Conservation (phyloP, 2,797 vertebrate species). For the Rhynchonycteris naso region DNA sequence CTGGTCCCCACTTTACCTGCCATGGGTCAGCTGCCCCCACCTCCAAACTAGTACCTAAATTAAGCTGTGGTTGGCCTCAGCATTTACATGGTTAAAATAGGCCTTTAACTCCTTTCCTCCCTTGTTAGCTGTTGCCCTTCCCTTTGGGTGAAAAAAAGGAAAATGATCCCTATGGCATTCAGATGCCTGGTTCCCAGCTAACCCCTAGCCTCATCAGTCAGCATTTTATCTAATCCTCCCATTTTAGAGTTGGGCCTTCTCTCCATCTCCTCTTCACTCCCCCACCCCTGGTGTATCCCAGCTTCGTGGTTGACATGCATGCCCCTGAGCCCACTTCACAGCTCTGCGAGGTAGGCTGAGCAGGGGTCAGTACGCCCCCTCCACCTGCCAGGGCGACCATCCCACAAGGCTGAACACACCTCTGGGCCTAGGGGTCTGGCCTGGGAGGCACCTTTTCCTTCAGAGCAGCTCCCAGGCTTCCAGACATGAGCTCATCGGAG, state of each 20-base stretch:
- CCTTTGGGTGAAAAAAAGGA: not conserved
- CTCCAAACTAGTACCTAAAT: not conserved
- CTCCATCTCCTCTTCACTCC: not conserved
- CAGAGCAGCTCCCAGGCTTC: slow-evolving; percentile 70
- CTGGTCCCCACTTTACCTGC: not conserved
- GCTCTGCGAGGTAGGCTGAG: not conserved
- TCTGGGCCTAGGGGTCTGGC: slow-evolving; percentile 11
- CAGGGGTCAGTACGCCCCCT: not conserved
- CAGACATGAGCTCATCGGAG: slow-evolving; percentile 78
- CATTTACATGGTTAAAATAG: not conserved
- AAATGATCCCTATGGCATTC: not conserved
- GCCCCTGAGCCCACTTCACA: not conserved
- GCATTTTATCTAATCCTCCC: not conserved
- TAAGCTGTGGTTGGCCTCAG: not conserved
- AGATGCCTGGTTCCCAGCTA: not conserved
- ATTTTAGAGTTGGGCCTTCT: not conserved
- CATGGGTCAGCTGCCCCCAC: not conserved
- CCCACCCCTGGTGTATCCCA: too few species aligned
- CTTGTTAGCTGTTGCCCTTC: not conserved
- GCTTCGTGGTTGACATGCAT: not conserved
- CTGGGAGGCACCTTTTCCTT: slow-evolving; percentile 69
- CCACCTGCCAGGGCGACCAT: not conserved
- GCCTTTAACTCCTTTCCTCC: not conserved
- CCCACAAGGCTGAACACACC: not conserved
- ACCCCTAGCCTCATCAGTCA: not conserved